Percentiles rank a stretch among this genome's conserved stretches.
Evolutionary conservation across 2,797 vertebrate genomes (phyloP).

Genomic region (Sebastes iracundus): DNA sequence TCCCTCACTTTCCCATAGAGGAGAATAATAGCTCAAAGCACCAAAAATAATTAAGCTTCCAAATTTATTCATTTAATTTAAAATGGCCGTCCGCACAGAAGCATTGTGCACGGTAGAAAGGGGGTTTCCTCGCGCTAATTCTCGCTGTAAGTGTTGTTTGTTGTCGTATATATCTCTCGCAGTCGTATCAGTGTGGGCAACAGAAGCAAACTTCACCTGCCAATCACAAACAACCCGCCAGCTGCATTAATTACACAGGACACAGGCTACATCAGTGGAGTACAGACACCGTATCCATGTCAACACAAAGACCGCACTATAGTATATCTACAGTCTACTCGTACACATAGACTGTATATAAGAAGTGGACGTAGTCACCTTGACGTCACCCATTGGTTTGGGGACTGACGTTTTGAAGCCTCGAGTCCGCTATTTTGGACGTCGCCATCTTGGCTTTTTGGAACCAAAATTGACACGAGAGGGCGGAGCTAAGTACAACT

Average conservation of each 20-base stretch:
- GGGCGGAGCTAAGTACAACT: too few relatives aligned
- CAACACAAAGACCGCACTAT: not conserved
- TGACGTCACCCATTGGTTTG: too few relatives aligned
- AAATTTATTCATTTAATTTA: constrained; percentile 83
- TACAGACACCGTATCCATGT: not conserved
- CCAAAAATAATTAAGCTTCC: constrained; percentile 79
- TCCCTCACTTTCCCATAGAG: constrained; percentile 57
- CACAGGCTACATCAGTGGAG: not conserved
- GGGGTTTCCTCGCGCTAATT: constrained; percentile 68
- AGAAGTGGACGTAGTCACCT: too few relatives aligned
- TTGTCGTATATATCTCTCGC: constrained; percentile 56
- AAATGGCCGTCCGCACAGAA: constrained; percentile 63
- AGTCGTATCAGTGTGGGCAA: constrained; percentile 46
- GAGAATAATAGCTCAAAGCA: constrained; percentile 82
- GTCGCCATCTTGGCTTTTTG: too few relatives aligned
- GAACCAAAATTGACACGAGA: too few relatives aligned
- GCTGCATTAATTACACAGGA: constrained; percentile 42
- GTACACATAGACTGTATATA: not conserved
- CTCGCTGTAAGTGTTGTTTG: constrained; percentile 76
- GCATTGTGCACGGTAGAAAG: constrained; percentile 42
- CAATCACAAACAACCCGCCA: constrained; percentile 64
- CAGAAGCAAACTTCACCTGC: constrained; percentile 54
- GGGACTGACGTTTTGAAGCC: too few relatives aligned
- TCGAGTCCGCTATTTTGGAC: too few relatives aligned
- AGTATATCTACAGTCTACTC: not conserved